Evolutionary conservation across 2,888 invertebrate genomes (phyloP), one percentile per base, ranked within the genome.

Genomic region (Mesorhabditis belari): DNA sequence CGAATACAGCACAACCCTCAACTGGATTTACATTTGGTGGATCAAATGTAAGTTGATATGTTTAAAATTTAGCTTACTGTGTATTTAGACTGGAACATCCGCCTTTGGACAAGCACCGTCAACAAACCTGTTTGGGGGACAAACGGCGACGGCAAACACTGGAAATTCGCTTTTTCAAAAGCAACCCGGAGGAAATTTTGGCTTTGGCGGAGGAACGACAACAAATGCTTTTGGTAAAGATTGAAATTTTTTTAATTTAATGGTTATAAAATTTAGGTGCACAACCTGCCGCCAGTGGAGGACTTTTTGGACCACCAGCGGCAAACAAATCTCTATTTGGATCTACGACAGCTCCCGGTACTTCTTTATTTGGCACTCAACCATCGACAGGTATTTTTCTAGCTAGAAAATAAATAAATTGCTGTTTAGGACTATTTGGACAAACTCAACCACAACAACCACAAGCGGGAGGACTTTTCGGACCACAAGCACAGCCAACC

Each of bases 91-190:
- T 5, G 59, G 63, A 1, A 57, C 61, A 0, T 60, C 61, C 2
- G 60, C 81, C 12, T 63, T 75, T 21, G 71, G 88, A 57, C 83
- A 84, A 60, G 58, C 64, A n/a, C n/a, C n/a, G n/a, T n/a, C n/a
- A n/a, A n/a, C n/a, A n/a, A 66, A 71, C 12, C 60, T 73, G 1
- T 75, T 76, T 59, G 74, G 75, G 23, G 64, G 44, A 19, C 21
- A n/a, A 28, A 61, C 58, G 23, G 55, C 44, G 44, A 49, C 66
- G 9, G 66, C 58, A 19, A 59, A 61, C 25, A 61, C 60, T 24
- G 67, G 70, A n/a, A 63, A 66, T n/a, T n/a, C n/a, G n/a, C n/a
- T n/a, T n/a, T n/a, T n/a, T n/a, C n/a, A n/a, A n/a, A n/a, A n/a
- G n/a, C n/a, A n/a, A n/a, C n/a, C 68, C 12, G 53, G 65, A 3